Evolutionary conservation across 1,140 invertebrate genomes (phyloP).

Genomic region (Bombus cullumanus): DNA sequence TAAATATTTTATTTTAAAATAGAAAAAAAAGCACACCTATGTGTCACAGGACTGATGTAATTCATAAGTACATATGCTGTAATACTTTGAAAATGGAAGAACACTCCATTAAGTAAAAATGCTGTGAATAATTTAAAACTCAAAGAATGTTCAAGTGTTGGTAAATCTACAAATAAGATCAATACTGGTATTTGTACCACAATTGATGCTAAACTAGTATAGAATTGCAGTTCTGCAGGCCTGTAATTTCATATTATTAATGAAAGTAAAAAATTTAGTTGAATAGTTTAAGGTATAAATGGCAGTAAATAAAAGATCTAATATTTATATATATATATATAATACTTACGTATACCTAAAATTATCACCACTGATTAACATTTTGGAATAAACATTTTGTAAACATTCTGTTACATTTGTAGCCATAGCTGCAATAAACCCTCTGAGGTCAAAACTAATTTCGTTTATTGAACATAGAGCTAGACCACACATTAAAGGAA

Average conservation of each 20-base stretch:
- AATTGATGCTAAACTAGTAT: constrained; percentile 91
- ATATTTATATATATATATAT: neutral
- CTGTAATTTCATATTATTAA: constrained; percentile 78
- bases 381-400: constrained; percentile 94
- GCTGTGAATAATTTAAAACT: constrained; percentile 84
- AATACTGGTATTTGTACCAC: constrained; percentile 91
- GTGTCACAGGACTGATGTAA: constrained; percentile 93
- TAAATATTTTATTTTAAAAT: constrained; percentile 28
- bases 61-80: constrained; percentile 94
- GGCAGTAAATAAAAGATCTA: no score
- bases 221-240: constrained; percentile 94
- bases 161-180: constrained; percentile 87
- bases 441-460: constrained; percentile 90
- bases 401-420: constrained; percentile 94
- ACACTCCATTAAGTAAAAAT: constrained; percentile 90
- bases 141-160: constrained; percentile 81
- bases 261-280: neutral
- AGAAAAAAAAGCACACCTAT: constrained; percentile 85
- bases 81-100: constrained; percentile 95
- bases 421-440: constrained; percentile 90
- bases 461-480: constrained; percentile 93
- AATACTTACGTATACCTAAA: constrained; percentile 90
- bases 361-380: constrained; percentile 90
- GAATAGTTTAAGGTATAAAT: neutral
- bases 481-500: constrained; percentile 93